Evolutionary conservation across 2,888 invertebrate species (phyloP).

Genomic region (Chalcis sispes): DNA sequence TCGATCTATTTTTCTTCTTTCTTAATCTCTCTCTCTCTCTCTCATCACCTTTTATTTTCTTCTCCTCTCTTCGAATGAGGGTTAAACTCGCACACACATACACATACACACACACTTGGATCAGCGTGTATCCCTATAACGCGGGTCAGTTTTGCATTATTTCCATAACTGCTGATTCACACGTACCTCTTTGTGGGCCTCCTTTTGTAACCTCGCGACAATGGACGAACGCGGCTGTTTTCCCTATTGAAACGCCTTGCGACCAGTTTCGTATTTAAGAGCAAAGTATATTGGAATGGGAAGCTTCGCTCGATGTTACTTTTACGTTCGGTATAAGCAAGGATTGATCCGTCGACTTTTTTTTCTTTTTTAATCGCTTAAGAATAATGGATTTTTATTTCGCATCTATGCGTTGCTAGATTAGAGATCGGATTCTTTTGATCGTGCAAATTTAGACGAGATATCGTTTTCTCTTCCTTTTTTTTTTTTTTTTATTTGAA

Average conservation of each 20-base stretch:
- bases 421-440: background rate
- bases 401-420: background rate
- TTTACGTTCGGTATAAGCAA: background rate
- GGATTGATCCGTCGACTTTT: constrained; percentile 40
- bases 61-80: background rate
- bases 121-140: constrained; percentile 18
- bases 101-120: no score
- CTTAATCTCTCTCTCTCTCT: background rate
- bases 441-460: background rate
- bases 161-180: constrained; percentile 75
- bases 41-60: background rate
- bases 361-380: constrained; percentile 1
- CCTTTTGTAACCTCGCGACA: constrained; percentile 71
- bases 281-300: background rate
- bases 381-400: constrained; percentile 10
- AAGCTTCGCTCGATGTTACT: background rate
- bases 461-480: no score
- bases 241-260: constrained; percentile 31
- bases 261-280: background rate
- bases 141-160: constrained; percentile 71
- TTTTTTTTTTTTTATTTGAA: no score
- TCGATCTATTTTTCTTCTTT: background rate
- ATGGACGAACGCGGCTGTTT: constrained; percentile 63
- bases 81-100: no score
- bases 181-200: constrained; percentile 71